Evolutionary conservation across 2,888 invertebrate species (phyloP), one percentile per base, ranked within the genome.

Genomic region (Conistra vaccinii): DNA sequence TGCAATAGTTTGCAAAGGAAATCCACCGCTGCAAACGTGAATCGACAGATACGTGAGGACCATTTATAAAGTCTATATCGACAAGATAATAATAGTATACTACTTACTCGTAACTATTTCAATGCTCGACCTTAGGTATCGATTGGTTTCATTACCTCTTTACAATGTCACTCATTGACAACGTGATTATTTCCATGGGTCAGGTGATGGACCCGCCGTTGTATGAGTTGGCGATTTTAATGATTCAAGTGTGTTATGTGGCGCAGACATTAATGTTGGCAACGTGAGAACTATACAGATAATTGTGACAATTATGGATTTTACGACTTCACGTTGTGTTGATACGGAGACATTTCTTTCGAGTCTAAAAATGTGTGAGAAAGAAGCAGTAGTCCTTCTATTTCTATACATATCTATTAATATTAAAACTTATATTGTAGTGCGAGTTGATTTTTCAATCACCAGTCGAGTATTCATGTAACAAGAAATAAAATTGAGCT

Each of bases 111-210:
- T 70, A 57, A 76, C 69, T 62, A 61, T 58, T 65, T 48, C 62
- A 80, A 73, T 79, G 32, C 67, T 80, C 76, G 83, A 83, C 80
- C 73, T 80, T 70, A 76, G 61, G 61, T 73, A 68, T 83, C 23
- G 61, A 83, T 83, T 83, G 80, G 72, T 76, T 83, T 69, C 57
- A 83, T 73, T 83, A 76, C 69, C 80, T 83, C 70, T 80, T 80
- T 71, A 80, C 35, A 68, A 70, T 76, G 62, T 62, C 81, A 79
- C 66, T 69, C 73, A 65, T 63, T 73, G 68, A 57, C 66, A 75
- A 72, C 76, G 85, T 81, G 84, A 74, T 69, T 71, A 69, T 73
- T 70, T 67, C 65, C 35, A 39, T 62, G 73, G 73, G 63, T 58
- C 80, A 83, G 48, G 76, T 83, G 73, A 29, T 68, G 17, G 60